Base-by-base conservation (phyloP, 2,888 invertebrate species). In the Oscheius sp. region DNA sequence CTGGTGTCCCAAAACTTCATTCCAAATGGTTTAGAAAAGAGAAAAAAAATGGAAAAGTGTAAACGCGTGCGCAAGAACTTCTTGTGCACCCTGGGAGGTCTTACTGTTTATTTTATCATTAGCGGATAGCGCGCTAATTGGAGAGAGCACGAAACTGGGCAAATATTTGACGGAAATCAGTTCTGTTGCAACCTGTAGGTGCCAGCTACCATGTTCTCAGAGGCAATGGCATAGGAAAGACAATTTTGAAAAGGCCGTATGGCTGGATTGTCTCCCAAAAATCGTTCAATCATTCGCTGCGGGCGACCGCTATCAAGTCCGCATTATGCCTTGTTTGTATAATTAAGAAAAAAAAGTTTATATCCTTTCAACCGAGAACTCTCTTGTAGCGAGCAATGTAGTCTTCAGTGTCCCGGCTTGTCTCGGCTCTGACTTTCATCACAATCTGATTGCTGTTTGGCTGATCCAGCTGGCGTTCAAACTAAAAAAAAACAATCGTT, bases 361-460 rank as follows among this genome's bases (percentile, higher is more conserved):
- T 35, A 21, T 58, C 21, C 29, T 9, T 2, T 76, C 47, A 77
- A 50, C 79, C 75, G 32, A 75, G 76, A 48, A 84, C 70, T 71
- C 84, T 70, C 59, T 57, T 74, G 75, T 88, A 88, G 51, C 78
- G 79, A 3, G 88, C 88, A 7, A 82, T 84, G 78, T 85, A 88
- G 57, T 76, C 74, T 74, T 88, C 88, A 4, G 88, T 86, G 63
- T 85, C 87, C 55, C 83, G 76, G 48, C 82, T 82, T 10, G 88
- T 88, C 75, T 86, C 87, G 10, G 88, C 88, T 9, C 88, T 83
- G 32, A 88, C 77, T 75, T 83, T 86, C 84, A 87, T 82, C 21
- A 80, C 76, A 81, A 87, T 85, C 47, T 85, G 83, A 72, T 86
- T 84, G 75, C 84, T 84, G 62, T 85, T 87, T n/a, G 81, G 79